phyloP scores from a whole-genome alignment of 2,888 invertebrate species.

The Cheilosia soror region DNA sequence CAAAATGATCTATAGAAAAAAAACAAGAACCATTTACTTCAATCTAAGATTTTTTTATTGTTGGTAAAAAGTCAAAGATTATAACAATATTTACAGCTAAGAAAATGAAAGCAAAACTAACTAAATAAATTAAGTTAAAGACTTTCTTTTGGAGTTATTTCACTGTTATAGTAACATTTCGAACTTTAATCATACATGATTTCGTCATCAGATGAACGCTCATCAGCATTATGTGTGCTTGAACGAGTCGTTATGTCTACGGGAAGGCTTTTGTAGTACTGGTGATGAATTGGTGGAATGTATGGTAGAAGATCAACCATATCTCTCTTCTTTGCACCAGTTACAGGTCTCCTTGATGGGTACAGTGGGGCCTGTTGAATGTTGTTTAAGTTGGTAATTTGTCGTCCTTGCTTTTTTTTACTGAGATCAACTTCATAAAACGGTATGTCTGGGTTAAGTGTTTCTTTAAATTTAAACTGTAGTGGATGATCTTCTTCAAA shows the following conservation, averaged over 20 bases:
- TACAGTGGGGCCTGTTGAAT: conserved; percentile 6
- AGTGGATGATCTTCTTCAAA: conserved; percentile 18
- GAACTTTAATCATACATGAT: conserved; percentile 5
- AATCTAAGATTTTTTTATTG: neutral
- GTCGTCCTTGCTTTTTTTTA: no score
- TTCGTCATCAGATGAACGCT: neutral
- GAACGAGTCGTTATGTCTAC: neutral
- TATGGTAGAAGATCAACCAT: no score
- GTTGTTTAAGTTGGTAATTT: neutral
- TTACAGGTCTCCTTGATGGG: neutral
- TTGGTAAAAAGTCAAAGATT: neutral
- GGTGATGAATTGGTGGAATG: conserved; percentile 1
- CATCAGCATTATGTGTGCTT: neutral
- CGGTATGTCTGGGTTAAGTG: neutral
- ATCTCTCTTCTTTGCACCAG: conserved; percentile 1
- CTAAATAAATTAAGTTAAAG: conserved; percentile 13
- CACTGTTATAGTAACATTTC: conserved; percentile 12
- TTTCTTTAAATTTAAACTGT: conserved; percentile 5
- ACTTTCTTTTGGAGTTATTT: conserved; percentile 4
- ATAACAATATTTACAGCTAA: neutral
- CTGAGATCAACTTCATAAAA: neutral
- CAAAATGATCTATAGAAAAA: conserved; percentile 4
- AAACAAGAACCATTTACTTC: neutral
- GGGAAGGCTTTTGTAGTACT: neutral
- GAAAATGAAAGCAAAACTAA: neutral